Evolutionary conservation across 2,113 vertebrate species (phyloP), one percentile per base, ranked within the genome.

Genomic region (Tenebrosternarchus preto): DNA sequence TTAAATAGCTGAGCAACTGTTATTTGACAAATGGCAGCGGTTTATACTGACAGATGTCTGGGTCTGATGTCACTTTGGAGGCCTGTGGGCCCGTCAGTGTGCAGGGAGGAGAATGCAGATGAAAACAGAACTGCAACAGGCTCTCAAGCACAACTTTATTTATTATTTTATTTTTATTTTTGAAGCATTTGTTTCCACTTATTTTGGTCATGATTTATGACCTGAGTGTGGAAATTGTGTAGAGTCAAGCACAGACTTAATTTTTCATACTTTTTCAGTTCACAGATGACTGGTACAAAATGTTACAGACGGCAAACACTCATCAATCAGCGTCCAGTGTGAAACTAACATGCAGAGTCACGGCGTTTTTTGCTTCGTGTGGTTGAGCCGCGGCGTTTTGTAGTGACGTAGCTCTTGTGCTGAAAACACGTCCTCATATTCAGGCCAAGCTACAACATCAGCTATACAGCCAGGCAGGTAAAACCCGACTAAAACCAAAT

Each of bases 1-100:
- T 20, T 80, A 86, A 86, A 86, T 83, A 87, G 86, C 86, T 75
- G 76, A 80, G 80, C 80, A 81, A 70, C 81, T 81, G 88, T 87
- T 88, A 76, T 64, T 77, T 84, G 76, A 78, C 84, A 80, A 71
- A 73, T 76, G 17, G 73, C 39, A 55, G 73, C 67, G 75, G 66
- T 59, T 72, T 31, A 25, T 17, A 72, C 39, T 74, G 82, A 82
- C 87, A 79, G 82, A 81, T 80, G 78, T 83, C 68, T 7, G 77
- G 20, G 31, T 19, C 31, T 69, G 75, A 80, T 74, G 88, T 88
- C 73, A 60, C 29, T 55, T 12, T 2, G 60, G 86, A 85, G 78
- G 72, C 55, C 53, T 2, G 29, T 60, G 73, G 73, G 76, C 53
- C 33, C 71, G 61, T 82, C 81, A 86, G 80, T 86, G 84, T 84